A percentile compares a stretch with the other conserved stretches of the same genome.
Conservation (phyloP, 2,888 invertebrate genomes). For the Rapana venosa region DNA sequence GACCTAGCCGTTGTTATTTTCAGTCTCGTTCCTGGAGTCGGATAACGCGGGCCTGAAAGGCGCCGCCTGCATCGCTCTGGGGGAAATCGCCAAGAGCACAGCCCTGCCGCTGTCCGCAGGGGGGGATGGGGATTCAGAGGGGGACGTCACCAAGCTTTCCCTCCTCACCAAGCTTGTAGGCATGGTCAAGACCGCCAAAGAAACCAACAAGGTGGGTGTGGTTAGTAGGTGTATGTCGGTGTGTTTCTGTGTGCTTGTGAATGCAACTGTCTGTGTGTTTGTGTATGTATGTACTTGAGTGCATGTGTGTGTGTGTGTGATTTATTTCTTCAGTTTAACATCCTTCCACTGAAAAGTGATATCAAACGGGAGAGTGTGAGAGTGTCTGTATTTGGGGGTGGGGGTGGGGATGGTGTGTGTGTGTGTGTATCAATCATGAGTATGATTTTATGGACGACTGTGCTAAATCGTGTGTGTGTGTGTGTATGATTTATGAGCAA, state of each 20-base stretch:
- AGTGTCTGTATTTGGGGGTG: too few species aligned
- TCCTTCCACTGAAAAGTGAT: too few species aligned
- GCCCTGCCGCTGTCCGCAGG: slow-evolving; percentile 84
- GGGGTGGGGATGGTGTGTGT: too few species aligned
- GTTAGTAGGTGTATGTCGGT: background rate
- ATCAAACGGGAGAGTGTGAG: too few species aligned
- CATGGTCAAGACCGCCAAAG: slow-evolving; percentile 81
- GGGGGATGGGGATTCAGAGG: slow-evolving; percentile 73
- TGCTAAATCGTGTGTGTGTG: too few species aligned
- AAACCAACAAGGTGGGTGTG: slow-evolving; percentile 66
- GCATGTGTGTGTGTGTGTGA: too few species aligned
- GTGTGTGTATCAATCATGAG: too few species aligned
- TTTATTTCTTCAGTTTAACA: too few species aligned
- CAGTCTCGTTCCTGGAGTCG: slow-evolving; percentile 61
- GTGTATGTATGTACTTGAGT: too few species aligned
- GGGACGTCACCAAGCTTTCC: slow-evolving; percentile 82
- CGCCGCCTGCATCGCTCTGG: slow-evolving; percentile 84
- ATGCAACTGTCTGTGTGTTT: too few species aligned
- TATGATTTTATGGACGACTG: too few species aligned
- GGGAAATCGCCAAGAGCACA: slow-evolving; percentile 84
- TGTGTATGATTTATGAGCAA: too few species aligned
- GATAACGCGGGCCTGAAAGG: slow-evolving; percentile 57
- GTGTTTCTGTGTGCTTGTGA: background rate
- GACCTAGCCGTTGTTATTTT: slow-evolving; percentile 31
- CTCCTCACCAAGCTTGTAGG: slow-evolving; percentile 86